Evolutionary conservation across 2,113 vertebrate genomes (phyloP).

Genomic region (Calyptomena viridis): DNA sequence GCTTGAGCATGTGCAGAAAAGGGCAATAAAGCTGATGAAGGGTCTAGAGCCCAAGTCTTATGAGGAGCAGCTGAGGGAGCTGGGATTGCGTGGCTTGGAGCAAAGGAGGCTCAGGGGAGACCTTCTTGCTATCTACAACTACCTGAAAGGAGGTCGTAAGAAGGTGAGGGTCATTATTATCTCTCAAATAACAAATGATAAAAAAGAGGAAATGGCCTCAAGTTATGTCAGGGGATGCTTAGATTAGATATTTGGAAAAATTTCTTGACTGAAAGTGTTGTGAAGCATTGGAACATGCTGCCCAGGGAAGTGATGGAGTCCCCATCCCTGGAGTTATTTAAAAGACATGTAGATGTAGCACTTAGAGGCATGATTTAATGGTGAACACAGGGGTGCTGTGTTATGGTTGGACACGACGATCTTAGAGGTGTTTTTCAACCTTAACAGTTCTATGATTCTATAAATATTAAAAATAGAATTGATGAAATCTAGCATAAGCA

Average conservation of each 20-base stretch:
- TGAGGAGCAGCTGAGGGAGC: not conserved
- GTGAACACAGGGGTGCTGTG: not conserved
- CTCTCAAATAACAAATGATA: not conserved
- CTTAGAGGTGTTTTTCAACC: not conserved
- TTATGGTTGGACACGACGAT: not conserved
- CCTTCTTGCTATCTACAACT: not conserved
- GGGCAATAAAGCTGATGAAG: not conserved
- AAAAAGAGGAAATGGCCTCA: not conserved
- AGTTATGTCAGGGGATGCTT: not conserved
- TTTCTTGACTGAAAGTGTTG: not conserved
- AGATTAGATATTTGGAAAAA: not conserved
- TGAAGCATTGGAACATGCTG: not conserved
- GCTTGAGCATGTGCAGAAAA: not conserved
- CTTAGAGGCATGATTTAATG: not conserved
- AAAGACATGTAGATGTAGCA: not conserved
- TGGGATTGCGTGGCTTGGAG: not conserved
- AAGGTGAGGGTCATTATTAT: not conserved
- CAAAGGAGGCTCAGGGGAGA: not conserved
- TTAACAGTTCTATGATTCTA: not conserved
- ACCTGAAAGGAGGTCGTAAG: not conserved
- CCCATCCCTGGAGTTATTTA: not conserved
- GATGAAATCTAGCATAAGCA: not conserved
- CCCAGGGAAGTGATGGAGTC: too few relatives aligned
- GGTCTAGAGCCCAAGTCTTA: not conserved
- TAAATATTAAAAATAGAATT: not conserved